Conservation (phyloP, 2,888 invertebrate genomes). For the Tiphia femorata region DNA sequence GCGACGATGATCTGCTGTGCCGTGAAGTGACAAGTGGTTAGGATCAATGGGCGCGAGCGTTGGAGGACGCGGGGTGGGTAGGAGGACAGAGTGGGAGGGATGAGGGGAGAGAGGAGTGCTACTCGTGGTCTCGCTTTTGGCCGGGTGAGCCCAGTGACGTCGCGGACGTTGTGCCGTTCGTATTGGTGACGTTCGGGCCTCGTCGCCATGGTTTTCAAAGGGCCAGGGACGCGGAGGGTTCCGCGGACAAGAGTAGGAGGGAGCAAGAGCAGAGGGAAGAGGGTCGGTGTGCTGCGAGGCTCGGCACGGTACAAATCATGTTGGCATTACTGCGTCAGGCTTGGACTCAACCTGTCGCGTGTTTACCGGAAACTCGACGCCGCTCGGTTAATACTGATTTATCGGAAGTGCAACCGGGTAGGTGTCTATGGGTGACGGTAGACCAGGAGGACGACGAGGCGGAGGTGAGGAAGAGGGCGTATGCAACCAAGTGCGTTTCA, state of each 20-base stretch:
- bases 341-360: slow-evolving; percentile 63
- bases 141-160: no score
- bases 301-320: slow-evolving; percentile 67
- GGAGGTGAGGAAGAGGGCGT: slow-evolving; percentile 15
- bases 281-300: slow-evolving; percentile 16
- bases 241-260: slow-evolving; percentile 16
- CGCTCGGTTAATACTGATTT: slow-evolving; percentile 65
- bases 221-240: slow-evolving; percentile 5
- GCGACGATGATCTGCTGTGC: slow-evolving; percentile 66
- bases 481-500: slow-evolving; percentile 4
- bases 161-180: no score
- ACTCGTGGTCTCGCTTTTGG: no score
- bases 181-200: slow-evolving; percentile 36
- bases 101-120: no score
- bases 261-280: slow-evolving; percentile 19
- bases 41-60: slow-evolving; percentile 67
- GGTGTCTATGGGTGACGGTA: no score
- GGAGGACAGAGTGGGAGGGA: no score
- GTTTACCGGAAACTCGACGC: slow-evolving; percentile 63
- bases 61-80: no score
- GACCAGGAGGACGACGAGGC: no score
- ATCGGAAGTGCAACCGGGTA: slow-evolving; percentile 56
- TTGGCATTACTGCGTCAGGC: slow-evolving; percentile 66
- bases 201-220: slow-evolving; percentile 45
- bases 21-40: slow-evolving; percentile 68